Evolutionary conservation across 2,888 invertebrate genomes (phyloP).

Genomic region (Lithophane ornitopus): DNA sequence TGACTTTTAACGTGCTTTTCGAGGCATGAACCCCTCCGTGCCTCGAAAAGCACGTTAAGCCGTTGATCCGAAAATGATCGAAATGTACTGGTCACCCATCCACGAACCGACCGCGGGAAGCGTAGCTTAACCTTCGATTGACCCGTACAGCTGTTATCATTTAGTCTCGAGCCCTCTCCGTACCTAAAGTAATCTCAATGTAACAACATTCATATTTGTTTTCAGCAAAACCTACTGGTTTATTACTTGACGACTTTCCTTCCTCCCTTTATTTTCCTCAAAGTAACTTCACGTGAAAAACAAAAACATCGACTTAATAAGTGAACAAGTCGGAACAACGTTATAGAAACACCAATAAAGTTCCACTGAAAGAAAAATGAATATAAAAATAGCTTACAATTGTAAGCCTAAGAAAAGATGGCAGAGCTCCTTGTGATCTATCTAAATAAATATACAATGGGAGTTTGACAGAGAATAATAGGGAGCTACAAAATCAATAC

Average conservation of each 20-base stretch:
- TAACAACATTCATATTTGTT: conserved; percentile 6
- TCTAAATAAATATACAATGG: conserved; percentile 72
- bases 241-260: conserved; percentile 5
- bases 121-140: too few relatives aligned
- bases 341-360: conserved; percentile 7
- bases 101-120: too few relatives aligned
- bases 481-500: conserved; percentile 64
- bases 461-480: conserved; percentile 72
- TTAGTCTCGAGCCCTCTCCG: background rate
- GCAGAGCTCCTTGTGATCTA: conserved; percentile 58
- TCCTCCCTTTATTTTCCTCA: conserved; percentile 10
- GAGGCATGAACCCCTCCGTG: too few relatives aligned
- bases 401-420: conserved; percentile 29
- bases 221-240: background rate
- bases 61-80: too few relatives aligned
- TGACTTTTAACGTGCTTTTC: too few relatives aligned
- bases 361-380: conserved; percentile 2
- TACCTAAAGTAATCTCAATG: background rate
- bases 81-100: too few relatives aligned
- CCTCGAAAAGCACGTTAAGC: too few relatives aligned
- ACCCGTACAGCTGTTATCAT: too few relatives aligned
- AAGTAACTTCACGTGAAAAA: conserved; percentile 17
- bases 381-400: conserved; percentile 34
- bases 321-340: conserved; percentile 12
- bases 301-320: conserved; percentile 23